Conservation (phyloP, 2,888 invertebrate genomes). For the Reticulitermes lucifugus region DNA sequence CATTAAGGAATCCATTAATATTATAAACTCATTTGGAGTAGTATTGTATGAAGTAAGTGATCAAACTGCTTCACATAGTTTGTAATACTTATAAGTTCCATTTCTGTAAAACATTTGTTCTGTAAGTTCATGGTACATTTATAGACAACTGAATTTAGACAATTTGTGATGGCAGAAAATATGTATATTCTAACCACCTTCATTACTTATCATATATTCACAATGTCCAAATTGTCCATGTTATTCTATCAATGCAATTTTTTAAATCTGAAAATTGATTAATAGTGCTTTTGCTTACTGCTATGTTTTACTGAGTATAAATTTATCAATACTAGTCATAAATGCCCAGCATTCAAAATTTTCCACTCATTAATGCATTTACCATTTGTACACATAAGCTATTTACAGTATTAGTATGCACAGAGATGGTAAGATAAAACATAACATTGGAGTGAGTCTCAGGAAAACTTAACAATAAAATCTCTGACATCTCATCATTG, state of each 20-base stretch:
- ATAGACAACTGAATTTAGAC: neutral
- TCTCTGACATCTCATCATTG: conserved; percentile 19
- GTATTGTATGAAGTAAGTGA: neutral
- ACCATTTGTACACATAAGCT: conserved; percentile 47
- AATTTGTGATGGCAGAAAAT: neutral
- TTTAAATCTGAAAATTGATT: neutral
- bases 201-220: neutral
- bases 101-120: too few species aligned
- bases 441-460: conserved; percentile 28
- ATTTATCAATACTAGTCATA: neutral
- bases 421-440: conserved; percentile 34
- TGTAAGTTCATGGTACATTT: neutral
- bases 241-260: neutral
- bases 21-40: neutral
- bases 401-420: conserved; percentile 44
- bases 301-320: neutral
- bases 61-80: neutral
- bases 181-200: neutral
- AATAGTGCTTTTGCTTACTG: neutral
- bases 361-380: conserved; percentile 35
- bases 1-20: neutral
- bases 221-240: neutral
- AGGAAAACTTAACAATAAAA: conserved; percentile 29
- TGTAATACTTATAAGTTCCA: neutral
- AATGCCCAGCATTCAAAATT: conserved; percentile 1